Evolutionary conservation across 2,113 vertebrate genomes (phyloP), one percentile per base, ranked within the genome.

Genomic region (Neomonachus schauinslandi): DNA sequence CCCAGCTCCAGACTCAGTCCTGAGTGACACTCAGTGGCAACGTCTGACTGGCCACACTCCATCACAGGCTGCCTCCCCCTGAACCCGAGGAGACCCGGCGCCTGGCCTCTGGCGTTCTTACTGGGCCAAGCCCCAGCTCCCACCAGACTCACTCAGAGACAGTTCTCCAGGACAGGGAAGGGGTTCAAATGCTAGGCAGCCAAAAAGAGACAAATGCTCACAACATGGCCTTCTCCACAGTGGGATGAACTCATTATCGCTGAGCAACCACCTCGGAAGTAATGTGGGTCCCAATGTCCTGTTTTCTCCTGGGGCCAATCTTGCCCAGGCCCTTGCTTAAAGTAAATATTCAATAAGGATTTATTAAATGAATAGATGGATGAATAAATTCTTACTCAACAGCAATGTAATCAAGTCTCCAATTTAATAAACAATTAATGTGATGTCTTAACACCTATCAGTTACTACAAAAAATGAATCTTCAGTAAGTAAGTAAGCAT

Each of bases 331-430:
- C 24, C n/a, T 36, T 49, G 6, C 16, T 65, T 21, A 53, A 63
- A 93, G 7, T 61, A 79, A 94, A 51, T 69, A 89, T 14, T 82
- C 21, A 21, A 42, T 81, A 87, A 18, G 33, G 87, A 86, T 33
- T 67, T 72, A 57, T 57, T 55, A 87, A 67, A 79, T 88, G 28
- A 77, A 92, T 19, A 14, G 7, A 92, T 19, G 11, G 4, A 53
- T 55, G 33, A 36, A 88, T 80, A 93, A 79, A 80, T 79, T 95
- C 46, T 82, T 53, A 87, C 36, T 59, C 63, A 88, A 93, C 18
- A 61, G 28, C 72, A 84, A 87, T 11, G 9, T 77, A 85, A 65
- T 85, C 55, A 88, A 57, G 42, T 61, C 46, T 84, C 28, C 12
- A 72, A 18, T 72, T 72, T 53, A 89, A 72, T 74, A 65, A 76